Evolutionary conservation across 1,140 invertebrate genomes (phyloP).

Genomic region (Cotesia typhae): DNA sequence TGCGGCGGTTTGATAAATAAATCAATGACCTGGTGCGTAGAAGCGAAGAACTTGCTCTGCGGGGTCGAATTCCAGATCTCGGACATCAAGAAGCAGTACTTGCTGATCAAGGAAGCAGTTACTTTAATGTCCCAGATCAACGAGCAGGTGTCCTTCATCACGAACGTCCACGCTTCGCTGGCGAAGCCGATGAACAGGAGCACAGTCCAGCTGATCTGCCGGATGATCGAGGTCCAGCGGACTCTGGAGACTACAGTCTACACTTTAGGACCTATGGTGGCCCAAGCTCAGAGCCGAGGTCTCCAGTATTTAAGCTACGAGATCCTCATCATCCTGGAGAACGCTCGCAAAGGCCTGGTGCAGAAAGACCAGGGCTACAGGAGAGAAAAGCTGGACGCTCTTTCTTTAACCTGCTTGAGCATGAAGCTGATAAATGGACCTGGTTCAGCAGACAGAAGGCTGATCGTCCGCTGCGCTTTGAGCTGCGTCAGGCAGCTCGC

Average conservation of each 20-base stretch:
- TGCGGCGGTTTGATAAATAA: constrained; percentile 49
- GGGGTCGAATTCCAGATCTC: constrained; percentile 64
- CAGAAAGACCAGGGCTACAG: constrained; percentile 71
- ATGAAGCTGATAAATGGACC: constrained; percentile 72
- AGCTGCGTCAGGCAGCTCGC: constrained; percentile 63
- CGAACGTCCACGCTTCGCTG: constrained; percentile 82
- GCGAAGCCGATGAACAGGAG: constrained; percentile 82
- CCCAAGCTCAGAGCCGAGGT: constrained; percentile 66
- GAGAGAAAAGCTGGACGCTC: constrained; percentile 70
- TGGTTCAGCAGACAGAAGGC: constrained; percentile 68
- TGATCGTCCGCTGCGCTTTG: constrained; percentile 69
- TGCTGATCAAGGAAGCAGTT: constrained; percentile 74
- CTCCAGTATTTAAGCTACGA: constrained; percentile 71
- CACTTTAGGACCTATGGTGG: constrained; percentile 52
- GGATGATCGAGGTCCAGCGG: constrained; percentile 84
- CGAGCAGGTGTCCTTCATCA: constrained; percentile 73
- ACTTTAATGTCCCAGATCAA: constrained; percentile 71
- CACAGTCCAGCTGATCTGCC: constrained; percentile 79
- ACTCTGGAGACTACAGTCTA: constrained; percentile 74
- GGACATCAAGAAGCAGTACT: constrained; percentile 72
- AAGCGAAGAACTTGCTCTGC: constrained; percentile 49
- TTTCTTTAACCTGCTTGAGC: constrained; percentile 72
- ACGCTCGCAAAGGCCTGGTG: constrained; percentile 66
- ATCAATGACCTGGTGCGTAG: constrained; percentile 54
- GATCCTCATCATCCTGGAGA: constrained; percentile 66